These are phyloP conservation scores for Furcula furcula DNA, from an alignment of 2,888 invertebrate genomes.

Conservation along the genomic window DNA sequence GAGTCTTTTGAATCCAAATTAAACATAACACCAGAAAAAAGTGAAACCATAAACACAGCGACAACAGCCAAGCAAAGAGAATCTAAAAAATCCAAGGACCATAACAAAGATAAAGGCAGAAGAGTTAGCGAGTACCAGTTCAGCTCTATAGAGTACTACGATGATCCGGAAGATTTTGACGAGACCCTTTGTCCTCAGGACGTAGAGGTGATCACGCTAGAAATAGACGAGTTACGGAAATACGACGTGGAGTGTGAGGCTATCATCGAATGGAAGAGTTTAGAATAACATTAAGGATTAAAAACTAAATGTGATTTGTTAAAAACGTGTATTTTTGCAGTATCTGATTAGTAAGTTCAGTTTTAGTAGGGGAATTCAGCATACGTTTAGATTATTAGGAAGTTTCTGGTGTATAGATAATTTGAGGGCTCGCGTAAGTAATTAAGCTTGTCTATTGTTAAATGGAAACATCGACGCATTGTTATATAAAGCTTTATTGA, in stretches of 20 bases:
- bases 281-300: constrained; percentile 30
- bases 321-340: too few species aligned
- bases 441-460: too few species aligned
- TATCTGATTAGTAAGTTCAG: too few species aligned
- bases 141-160: constrained; percentile 63
- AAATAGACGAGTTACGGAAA: constrained; percentile 47
- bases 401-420: too few species aligned
- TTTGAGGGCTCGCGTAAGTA: too few species aligned
- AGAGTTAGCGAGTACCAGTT: constrained; percentile 57
- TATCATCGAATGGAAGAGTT: constrained; percentile 54
- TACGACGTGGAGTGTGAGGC: constrained; percentile 61
- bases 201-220: constrained; percentile 46
- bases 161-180: constrained; percentile 47
- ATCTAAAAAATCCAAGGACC: constrained; percentile 18
- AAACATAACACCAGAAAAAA: too few species aligned
- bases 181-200: constrained; percentile 37
- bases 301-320: too few species aligned
- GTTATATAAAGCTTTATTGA: too few species aligned
- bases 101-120: constrained; percentile 23
- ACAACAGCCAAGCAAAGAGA: constrained; percentile 13
- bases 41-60: constrained; percentile 11
- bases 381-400: too few species aligned
- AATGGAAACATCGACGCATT: too few species aligned
- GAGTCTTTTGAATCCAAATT: background rate
- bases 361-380: too few species aligned